Evolutionary conservation across 2,888 invertebrate species (phyloP).

Genomic region (Chirona hameri): DNA sequence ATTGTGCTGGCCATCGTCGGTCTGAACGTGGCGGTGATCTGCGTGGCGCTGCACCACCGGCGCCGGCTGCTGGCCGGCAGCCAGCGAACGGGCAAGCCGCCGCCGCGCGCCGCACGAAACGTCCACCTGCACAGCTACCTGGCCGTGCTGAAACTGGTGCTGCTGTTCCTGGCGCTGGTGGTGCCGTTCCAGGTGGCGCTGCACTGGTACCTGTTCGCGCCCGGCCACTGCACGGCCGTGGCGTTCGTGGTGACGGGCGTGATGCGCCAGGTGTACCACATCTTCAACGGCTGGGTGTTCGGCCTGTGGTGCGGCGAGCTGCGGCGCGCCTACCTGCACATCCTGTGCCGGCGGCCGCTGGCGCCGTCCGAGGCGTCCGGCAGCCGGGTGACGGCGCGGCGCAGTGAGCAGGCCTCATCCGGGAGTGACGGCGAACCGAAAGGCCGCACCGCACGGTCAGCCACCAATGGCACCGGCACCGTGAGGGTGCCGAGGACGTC

Average conservation of each 20-base stretch:
- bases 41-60: constrained; percentile 12
- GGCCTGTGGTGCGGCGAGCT: constrained; percentile 24
- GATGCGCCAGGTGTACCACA: constrained; percentile 22
- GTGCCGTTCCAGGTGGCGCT: constrained; percentile 24
- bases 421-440: neutral
- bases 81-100: neutral
- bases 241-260: neutral
- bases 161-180: constrained; percentile 23
- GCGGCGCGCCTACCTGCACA: constrained; percentile 8
- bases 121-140: neutral
- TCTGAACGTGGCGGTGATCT: constrained; percentile 2
- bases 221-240: neutral
- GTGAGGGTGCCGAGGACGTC: neutral
- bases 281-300: constrained; percentile 28
- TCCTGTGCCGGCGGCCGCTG: neutral
- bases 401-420: neutral
- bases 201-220: neutral
- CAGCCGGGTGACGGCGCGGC: neutral
- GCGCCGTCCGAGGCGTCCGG: neutral
- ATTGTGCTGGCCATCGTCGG: neutral
- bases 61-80: constrained; percentile 3
- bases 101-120: neutral
- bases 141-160: constrained; percentile 14
- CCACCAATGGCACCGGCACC: neutral
- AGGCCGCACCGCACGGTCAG: neutral